phyloP scores from a whole-genome alignment of 2,797 vertebrate genomes.

The Tiaroga cobitis region DNA sequence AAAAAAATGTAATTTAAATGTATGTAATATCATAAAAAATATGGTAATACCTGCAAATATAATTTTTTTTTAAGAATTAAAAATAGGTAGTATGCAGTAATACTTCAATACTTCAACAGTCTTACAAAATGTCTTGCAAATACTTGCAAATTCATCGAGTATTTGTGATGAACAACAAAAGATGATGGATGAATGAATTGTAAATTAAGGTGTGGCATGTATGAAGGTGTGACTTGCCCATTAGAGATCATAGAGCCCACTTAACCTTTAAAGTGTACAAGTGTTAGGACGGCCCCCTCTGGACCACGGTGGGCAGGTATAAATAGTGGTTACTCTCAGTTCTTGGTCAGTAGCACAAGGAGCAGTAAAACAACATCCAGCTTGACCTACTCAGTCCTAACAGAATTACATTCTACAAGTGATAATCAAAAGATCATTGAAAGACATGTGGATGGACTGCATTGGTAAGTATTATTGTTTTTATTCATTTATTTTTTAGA shows the following conservation, averaged over 20 bases:
- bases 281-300: conserved; percentile 40
- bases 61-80: not conserved
- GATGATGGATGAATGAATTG: conserved; percentile 45
- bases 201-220: conserved; percentile 54
- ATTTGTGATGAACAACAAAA: conserved; percentile 40
- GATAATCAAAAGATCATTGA: conserved; percentile 13
- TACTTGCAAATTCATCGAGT: conserved; percentile 19
- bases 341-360: conserved; percentile 40
- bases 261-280: conserved; percentile 27
- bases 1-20: not conserved
- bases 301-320: conserved; percentile 44
- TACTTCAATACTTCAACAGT: not conserved
- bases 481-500: not conserved
- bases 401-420: conserved; percentile 10
- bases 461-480: conserved; percentile 41
- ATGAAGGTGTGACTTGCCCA: conserved; percentile 48
- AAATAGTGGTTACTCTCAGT: conserved; percentile 48
- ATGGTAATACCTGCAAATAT: not conserved
- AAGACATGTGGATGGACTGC: conserved; percentile 60
- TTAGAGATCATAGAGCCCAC: conserved; percentile 44
- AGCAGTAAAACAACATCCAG: conserved; percentile 28
- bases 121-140: conserved; percentile 30
- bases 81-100: too few species aligned
- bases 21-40: not conserved
- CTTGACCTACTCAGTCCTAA: not conserved